Conservation (phyloP, 92 coral and sea anemone species). For the Palythoa heliodiscus region DNA sequence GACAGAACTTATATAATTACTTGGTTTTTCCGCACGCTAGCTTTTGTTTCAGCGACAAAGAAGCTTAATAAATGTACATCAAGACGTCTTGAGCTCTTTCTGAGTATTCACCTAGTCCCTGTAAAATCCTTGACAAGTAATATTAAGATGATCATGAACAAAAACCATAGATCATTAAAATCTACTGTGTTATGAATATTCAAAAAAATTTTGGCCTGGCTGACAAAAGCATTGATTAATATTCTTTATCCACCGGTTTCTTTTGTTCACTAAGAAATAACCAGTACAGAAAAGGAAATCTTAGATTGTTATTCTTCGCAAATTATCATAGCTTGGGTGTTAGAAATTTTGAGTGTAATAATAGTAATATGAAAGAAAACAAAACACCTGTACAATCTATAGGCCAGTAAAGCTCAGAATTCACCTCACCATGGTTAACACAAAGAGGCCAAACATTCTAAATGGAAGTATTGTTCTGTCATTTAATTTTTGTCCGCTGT, state of each 20-base stretch:
- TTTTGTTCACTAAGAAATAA: constrained; percentile 10
- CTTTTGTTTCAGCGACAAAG: too few relatives aligned
- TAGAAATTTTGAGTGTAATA: neutral
- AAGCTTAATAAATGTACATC: too few relatives aligned
- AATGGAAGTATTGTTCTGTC: too few relatives aligned
- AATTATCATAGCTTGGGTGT: neutral
- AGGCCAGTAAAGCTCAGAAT: too few relatives aligned
- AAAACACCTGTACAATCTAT: neutral
- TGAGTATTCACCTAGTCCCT: too few relatives aligned
- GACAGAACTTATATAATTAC: too few relatives aligned
- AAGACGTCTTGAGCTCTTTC: too few relatives aligned
- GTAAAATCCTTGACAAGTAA: neutral
- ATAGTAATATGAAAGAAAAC: neutral
- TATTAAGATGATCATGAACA: neutral
- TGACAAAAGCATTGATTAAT: neutral
- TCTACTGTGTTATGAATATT: neutral
- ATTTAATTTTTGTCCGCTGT: too few relatives aligned
- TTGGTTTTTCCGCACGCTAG: too few relatives aligned
- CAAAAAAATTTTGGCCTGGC: neutral
- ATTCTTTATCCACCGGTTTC: constrained; percentile 5
- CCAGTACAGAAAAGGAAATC: neutral
- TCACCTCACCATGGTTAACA: too few relatives aligned
- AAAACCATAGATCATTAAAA: neutral
- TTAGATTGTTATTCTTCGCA: neutral
- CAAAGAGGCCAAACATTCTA: too few relatives aligned